Base-by-base conservation (phyloP, 2,888 invertebrate genomes). In the Hirtodrosophila confusa region DNA sequence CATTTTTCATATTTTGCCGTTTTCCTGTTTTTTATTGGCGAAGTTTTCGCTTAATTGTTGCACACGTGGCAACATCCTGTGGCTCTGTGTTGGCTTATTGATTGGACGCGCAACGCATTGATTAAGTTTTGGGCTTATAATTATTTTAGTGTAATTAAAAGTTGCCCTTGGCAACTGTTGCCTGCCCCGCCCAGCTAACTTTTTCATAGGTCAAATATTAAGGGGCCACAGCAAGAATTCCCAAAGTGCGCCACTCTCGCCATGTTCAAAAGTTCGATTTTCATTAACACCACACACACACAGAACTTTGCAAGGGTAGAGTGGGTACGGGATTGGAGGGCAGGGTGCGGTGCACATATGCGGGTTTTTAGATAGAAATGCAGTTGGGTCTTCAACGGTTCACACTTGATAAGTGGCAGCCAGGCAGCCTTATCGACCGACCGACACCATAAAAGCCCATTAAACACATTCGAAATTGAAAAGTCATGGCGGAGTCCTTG, bases 391-490 rank as follows among this genome's bases (percentile, higher is more conserved):
- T 57, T 60, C 60, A 56, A 65, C 54, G 35, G 11, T 48, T 66
- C 44, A 58, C 75, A 55, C 75, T 58, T 62, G 57, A 55, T 71
- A 58, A 71, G 71, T 66, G 67, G 10, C 27, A 43, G 17, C 1
- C 23, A 49, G 12, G 8, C 37, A 23, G 31, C n/a, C 11, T 17
- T 11, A 39, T 47, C 29, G 49, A 48, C 35, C n/a, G 31, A 50
- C 35, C 36, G 57, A 49, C 51, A 35, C 64, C 56, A 71, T 71
- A 62, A 72, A 70, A 71, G 54, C 50, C 72, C 78, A 74, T 76
- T 74, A 69, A 78, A 75, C 66, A 74, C 73, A 79, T 69, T 75
- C 64, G 50, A 69, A 82, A 82, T 85, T 82, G 85, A 85, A 85
- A 85, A 83, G 79, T 82, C 83, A 85, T 83, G 82, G 65, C 72